Evolutionary conservation across 2,888 invertebrate genomes (phyloP), one percentile per base, ranked within the genome.

Genomic region (Cyrtodaria siliqua): DNA sequence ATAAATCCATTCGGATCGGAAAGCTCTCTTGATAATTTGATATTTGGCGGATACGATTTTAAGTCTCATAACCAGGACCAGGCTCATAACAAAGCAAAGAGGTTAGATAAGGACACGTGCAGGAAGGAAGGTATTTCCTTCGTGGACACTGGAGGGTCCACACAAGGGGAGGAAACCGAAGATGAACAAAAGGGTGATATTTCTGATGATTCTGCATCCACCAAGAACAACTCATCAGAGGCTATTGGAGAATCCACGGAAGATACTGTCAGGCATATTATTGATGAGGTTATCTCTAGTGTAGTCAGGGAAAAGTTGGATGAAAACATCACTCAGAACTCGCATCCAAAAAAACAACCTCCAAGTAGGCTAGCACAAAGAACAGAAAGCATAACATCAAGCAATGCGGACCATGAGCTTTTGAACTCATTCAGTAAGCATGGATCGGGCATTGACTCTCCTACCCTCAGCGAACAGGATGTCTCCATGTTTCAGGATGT

Each of bases 1-100:
- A 95, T 96, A 50, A 96, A 96, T 87, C 95, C 95, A 3, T 93
- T 96, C 85, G 92, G 92, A n/a, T 92, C 93, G 0, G 87, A 89
- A 59, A 89, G 82, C 62, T 91, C 91, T 6, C 69, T 91, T 18
- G 92, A 92, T 73, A 86, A 79, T 50, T 62, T 90, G 71, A 86
- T 90, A 56, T 82, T 89, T 88, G 88, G 91, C 69, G 88, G 91
- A 47, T 86, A 85, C 87, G 87, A 89, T 63, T 70, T 87, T 62
- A 84, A 86, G 6, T 72, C 82, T 1, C 81, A 84, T n/a, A 66
- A 81, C 16, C 84, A 84, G 12, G 72, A 83, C 50, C 82, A 83
- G 12, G 78, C 86, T 44, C 53, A 91, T n/a, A 71, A 83, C 14
- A 85, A 83, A 20, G 90, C 86, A 2, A 88, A 84, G 52, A 79